Evolutionary conservation across 2,888 invertebrate species (phyloP), one percentile per base, ranked within the genome.

Genomic region (Amiota communis): DNA sequence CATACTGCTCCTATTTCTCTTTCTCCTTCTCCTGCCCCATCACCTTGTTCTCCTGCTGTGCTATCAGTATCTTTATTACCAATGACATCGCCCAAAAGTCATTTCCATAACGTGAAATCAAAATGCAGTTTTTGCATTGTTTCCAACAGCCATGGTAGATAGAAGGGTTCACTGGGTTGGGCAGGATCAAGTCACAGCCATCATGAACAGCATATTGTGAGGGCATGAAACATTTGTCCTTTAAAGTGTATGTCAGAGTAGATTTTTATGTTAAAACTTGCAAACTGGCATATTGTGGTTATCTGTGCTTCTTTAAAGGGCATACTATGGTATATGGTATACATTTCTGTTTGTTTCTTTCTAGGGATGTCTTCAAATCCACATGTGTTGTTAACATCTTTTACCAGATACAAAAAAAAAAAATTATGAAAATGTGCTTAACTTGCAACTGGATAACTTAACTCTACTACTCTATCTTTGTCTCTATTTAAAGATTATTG

Each of bases 41-140:
- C 6, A 4, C 12, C 12, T 53, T n/a, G 12, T n/a, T n/a, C 12
- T 53, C 53, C 53, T 53, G 53, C 53, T n/a, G 53, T 53, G 12
- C 53, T 53, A n/a, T 12, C 53, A 53, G 53, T n/a, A 12, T 36
- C 36, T 36, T 36, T 36, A 53, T 15, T 53, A 53, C 15, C 53
- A 53, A 15, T 53, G 53, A 15, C 15, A 59, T 17, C 17, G 59
- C 65, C 47, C 17, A 48, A 65, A 65, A 48, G 65, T 65, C 65
- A 65, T 65, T 65, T 65, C 65, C 65, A 65, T 65, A 65, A 65
- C 47, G 49, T 65, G 23, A 46, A 36, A 23, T 36, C 63, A 23
- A 63, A 23, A 63, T 65, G 65, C 65, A 65, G 49, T 65, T 65
- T 36, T 65, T 15, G 65, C 49, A 65, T 65, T 65, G 65, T 65